Evolutionary conservation across 2,797 vertebrate species (phyloP), one percentile per base, ranked within the genome.

Genomic region (Acropternis orthonyx): DNA sequence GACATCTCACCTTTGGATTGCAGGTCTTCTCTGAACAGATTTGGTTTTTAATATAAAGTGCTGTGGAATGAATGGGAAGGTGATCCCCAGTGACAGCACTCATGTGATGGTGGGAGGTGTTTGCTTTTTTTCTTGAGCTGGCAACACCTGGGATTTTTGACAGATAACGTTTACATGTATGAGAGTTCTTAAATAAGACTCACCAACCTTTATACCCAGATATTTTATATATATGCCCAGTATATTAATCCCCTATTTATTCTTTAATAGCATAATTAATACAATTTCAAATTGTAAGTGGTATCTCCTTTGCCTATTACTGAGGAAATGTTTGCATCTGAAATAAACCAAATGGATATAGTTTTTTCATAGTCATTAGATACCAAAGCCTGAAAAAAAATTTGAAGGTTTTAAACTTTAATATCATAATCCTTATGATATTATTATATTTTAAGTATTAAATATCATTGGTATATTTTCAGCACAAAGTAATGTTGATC

Each of bases 141-240:
- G 14, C 23, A 55, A 11, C 14, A 37, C 49, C 59, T 54, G 24
- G 27, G 62, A 59, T 52, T 92, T 46, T 63, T 75, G 17, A 23
- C 49, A 62, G 30, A 44, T n/a, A n/a, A n/a, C n/a, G 5, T 69
- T 86, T 39, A 12, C 5, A 7, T 15, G 2, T 17, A 1, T 62
- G 48, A 65, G 24, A 22, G 48, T 85, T 82, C 46, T 62, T 66
- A 62, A 74, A 19, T 67, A 36, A 74, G 26, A 21, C 20, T 73
- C 4, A 1, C 20, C 14, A 46, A 4, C 7, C 58, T 69, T 51
- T 69, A 30, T 34, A 21, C 7, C 62, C 27, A 67, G 51, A 14
- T 48, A 27, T 10, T 23, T 32, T 12, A 3, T 13, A 4, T 16
- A 18, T 7, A 0, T 37, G 10, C 3, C 32, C 54, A 30, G 27